phyloP scores from a whole-genome alignment of 1,140 invertebrate species.

The Camponotus pennsylvanicus region DNA sequence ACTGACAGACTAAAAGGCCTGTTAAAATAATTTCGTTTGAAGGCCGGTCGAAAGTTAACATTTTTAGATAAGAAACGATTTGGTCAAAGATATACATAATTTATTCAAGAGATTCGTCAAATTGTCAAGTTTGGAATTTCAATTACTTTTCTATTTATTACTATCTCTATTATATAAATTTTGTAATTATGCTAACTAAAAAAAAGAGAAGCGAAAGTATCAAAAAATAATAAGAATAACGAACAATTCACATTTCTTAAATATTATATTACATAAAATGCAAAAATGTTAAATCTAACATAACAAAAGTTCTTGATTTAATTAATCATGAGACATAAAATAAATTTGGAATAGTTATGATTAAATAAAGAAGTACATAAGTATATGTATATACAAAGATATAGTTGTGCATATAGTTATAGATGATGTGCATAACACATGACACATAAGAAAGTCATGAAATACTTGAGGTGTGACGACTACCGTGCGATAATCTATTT shows the following conservation, averaged over 20 bases:
- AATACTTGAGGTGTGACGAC: not conserved
- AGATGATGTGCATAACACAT: not conserved
- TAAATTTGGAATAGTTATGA: not conserved
- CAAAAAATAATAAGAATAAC: not conserved
- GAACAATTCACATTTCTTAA: not conserved
- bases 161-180: not conserved
- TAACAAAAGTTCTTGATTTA: not conserved
- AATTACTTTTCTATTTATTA: not conserved
- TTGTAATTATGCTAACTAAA: not conserved
- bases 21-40: too few species aligned
- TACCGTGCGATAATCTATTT: slow-evolving; percentile 12
- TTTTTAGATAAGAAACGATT: not conserved
- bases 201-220: not conserved
- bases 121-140: not conserved
- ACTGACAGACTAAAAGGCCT: too few species aligned
- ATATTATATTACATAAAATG: not conserved
- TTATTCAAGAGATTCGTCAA: not conserved
- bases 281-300: not conserved
- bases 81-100: not conserved
- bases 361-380: slow-evolving; percentile 5
- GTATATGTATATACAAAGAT: not conserved
- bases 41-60: too few species aligned
- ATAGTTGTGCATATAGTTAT: not conserved
- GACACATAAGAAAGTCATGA: slow-evolving; percentile 17
- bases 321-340: not conserved